Conservation (phyloP, 2,888 invertebrate species). For the Lasioglossum zephyrum region DNA sequence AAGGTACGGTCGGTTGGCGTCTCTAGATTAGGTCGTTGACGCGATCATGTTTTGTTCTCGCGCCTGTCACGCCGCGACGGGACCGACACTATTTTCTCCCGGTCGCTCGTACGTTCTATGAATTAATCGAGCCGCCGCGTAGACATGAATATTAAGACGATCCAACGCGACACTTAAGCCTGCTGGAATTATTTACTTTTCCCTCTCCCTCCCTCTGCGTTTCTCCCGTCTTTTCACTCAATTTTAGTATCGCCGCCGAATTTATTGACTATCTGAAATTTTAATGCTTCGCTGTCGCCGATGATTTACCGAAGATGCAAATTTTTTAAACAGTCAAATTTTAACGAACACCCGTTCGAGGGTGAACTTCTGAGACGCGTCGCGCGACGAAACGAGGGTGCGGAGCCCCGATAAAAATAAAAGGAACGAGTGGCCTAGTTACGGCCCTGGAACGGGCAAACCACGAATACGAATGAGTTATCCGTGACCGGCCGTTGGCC, state of each 20-base stretch:
- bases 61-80: not conserved
- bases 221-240: no score
- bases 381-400: not conserved
- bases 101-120: slow-evolving; percentile 7
- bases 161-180: slow-evolving; percentile 18
- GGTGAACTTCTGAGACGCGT: not conserved
- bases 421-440: slow-evolving; percentile 46
- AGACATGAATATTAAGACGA: slow-evolving; percentile 40
- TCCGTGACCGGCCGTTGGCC: slow-evolving; percentile 54
- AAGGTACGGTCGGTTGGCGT: not conserved
- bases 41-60: not conserved
- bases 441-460: slow-evolving; percentile 63
- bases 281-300: no score
- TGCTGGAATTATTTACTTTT: slow-evolving; percentile 33
- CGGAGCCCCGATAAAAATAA: slow-evolving; percentile 15
- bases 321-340: not conserved
- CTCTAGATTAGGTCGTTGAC: not conserved
- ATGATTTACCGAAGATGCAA: not conserved
- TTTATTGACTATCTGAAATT: no score
- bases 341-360: not conserved
- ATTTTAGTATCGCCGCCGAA: not conserved
- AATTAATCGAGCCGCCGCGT: slow-evolving; percentile 32
- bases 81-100: not conserved
- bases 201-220: not conserved
- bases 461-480: slow-evolving; percentile 69